These are phyloP conservation scores for Zapus hudsonius DNA, from an alignment of 2,113 vertebrate species.

Conservation along the genomic window DNA sequence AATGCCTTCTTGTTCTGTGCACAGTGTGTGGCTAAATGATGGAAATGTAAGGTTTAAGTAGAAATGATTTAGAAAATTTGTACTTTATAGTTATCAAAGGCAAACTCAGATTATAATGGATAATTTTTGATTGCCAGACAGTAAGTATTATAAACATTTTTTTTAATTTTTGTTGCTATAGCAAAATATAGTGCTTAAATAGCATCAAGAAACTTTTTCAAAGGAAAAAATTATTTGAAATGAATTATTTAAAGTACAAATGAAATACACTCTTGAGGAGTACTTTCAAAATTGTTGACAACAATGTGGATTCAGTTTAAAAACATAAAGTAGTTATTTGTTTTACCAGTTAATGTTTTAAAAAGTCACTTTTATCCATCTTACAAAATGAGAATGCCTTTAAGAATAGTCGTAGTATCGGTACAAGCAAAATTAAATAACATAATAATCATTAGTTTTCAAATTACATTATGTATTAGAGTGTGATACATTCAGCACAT, in stretches of 20 bases:
- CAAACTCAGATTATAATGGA: neutral
- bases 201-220: neutral
- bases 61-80: neutral
- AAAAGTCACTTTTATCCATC: conserved; percentile 20
- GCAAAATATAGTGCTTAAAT: neutral
- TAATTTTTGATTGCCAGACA: neutral
- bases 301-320: neutral
- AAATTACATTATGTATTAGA: conserved; percentile 54
- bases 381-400: conserved; percentile 27
- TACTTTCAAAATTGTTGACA: neutral
- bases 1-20: neutral
- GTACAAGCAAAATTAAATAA: conserved; percentile 62
- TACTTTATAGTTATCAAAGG: neutral
- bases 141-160: neutral
- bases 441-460: conserved; percentile 44
- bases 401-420: neutral
- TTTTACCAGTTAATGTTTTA: neutral
- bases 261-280: neutral
- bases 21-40: neutral
- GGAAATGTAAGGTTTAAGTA: neutral
- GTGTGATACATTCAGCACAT: conserved; percentile 40
- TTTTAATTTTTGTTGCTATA: neutral
- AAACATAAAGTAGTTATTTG: neutral
- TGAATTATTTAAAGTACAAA: neutral
- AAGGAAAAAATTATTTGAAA: conserved; percentile 5